Conservation (phyloP, 2,888 invertebrate species). For the Steinernema scapterisci region DNA sequence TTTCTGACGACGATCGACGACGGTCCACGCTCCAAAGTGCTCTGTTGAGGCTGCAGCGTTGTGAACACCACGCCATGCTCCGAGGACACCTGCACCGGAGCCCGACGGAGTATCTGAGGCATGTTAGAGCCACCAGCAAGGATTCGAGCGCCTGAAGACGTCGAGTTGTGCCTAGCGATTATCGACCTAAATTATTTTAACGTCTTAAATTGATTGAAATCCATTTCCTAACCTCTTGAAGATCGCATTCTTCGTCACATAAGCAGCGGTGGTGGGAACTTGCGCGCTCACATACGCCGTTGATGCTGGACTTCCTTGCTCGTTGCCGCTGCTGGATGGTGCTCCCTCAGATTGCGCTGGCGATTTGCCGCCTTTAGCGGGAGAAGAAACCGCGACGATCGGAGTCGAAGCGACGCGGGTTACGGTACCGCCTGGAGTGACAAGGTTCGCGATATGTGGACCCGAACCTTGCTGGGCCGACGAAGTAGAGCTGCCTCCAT, state of each 20-base stretch:
- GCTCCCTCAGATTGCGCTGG: background rate
- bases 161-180: background rate
- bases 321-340: background rate
- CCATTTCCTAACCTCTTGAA: background rate
- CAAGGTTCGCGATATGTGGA: slow-evolving; percentile 8
- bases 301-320: background rate
- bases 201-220: background rate
- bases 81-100: background rate
- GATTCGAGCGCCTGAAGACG: slow-evolving; percentile 14
- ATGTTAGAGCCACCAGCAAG: background rate
- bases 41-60: background rate
- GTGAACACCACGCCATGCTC: slow-evolving; percentile 1
- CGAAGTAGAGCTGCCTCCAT: slow-evolving; percentile 15
- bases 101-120: background rate
- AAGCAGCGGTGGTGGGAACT: background rate
- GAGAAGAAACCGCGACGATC: background rate
- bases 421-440: background rate
- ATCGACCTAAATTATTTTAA: background rate
- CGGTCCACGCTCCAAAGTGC: background rate
- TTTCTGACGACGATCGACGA: background rate
- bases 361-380: slow-evolving; percentile 9
- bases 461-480: background rate
- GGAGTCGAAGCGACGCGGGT: background rate
- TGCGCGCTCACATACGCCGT: background rate
- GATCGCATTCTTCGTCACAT: background rate